Evolutionary conservation across 2,113 vertebrate species (phyloP).

Genomic region (Corynorhinus townsendii): DNA sequence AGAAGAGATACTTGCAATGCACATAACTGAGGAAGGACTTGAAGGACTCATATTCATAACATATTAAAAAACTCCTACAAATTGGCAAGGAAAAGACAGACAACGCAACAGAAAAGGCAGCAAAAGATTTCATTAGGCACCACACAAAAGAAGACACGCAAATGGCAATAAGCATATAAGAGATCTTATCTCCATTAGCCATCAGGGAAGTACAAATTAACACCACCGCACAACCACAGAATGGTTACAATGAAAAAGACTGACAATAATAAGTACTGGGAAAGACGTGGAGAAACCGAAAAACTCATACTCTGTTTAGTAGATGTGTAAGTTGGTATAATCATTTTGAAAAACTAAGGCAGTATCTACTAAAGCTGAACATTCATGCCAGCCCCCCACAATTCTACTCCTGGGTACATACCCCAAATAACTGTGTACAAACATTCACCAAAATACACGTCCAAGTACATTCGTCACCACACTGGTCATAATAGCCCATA

Average conservation of each 20-base stretch:
- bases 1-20: background rate
- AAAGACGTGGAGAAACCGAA: background rate
- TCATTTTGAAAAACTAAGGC: background rate
- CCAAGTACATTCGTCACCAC: background rate
- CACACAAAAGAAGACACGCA: background rate
- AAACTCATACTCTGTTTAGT: background rate
- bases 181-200: background rate
- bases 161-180: background rate
- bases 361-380: background rate
- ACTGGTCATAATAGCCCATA: background rate
- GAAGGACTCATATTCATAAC: background rate
- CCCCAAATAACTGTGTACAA: background rate
- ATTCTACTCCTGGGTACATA: background rate
- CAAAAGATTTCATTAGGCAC: background rate
- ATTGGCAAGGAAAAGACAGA: background rate
- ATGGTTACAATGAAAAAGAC: background rate
- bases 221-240: background rate
- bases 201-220: background rate
- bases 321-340: background rate
- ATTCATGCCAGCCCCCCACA: background rate
- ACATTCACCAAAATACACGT: background rate
- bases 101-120: background rate
- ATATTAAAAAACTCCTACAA: background rate
- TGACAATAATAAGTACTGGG: background rate
- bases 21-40: background rate